Percentiles rank a stretch among this genome's conserved stretches.
Evolutionary conservation across 2,113 vertebrate species (phyloP).

Genomic region (Semnornis frantzii): DNA sequence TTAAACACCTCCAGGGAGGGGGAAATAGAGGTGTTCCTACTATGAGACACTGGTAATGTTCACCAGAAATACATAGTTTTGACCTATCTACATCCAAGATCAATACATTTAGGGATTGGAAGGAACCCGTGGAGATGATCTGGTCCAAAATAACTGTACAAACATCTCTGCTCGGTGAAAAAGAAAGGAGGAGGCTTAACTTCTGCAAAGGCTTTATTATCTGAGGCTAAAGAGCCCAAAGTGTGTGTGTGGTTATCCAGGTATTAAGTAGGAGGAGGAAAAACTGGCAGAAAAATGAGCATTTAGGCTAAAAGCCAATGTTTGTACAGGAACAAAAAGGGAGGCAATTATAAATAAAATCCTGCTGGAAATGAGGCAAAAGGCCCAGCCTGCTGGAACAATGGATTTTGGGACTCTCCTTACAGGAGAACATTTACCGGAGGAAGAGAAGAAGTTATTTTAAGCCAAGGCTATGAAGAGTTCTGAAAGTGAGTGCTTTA

Average conservation of each 20-base stretch:
- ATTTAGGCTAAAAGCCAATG: conserved; percentile 38
- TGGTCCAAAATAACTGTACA: not conserved
- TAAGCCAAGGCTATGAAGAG: not conserved
- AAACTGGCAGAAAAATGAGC: conserved; percentile 9
- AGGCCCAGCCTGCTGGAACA: not conserved
- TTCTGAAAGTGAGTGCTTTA: not conserved
- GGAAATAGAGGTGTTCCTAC: not conserved
- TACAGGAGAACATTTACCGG: not conserved
- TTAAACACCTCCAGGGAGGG: no score
- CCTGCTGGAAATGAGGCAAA: conserved; percentile 18
- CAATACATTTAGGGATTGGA: not conserved
- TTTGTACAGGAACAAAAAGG: conserved; percentile 28
- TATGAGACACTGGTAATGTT: not conserved
- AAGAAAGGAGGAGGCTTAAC: not conserved
- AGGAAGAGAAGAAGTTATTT: not conserved
- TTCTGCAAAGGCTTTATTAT: not conserved
- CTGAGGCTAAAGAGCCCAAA: not conserved
- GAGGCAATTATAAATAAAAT: conserved; percentile 49
- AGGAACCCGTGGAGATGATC: no score
- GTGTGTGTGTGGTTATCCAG: not conserved
- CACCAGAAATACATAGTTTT: not conserved
- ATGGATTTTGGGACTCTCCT: not conserved
- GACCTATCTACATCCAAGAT: not conserved
- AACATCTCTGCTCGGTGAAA: not conserved
- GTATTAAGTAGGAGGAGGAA: not conserved